Evolutionary conservation across 2,888 invertebrate species (phyloP), one percentile per base, ranked within the genome.

Genomic region (Scaptomyza parva): DNA sequence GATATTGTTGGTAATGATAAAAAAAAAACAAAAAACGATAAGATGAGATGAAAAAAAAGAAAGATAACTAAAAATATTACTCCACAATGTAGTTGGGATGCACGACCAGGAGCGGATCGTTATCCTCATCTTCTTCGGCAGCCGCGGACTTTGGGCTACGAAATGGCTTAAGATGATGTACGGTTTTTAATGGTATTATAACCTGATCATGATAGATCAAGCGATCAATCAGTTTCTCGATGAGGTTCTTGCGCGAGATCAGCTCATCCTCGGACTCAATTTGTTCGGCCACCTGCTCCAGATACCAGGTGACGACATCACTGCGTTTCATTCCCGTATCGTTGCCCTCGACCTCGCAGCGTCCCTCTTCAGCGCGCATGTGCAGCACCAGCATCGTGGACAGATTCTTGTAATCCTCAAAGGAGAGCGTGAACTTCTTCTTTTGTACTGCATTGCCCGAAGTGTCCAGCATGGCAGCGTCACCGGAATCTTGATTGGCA

Each of bases 41-140:
- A 64, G 8, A 67, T 65, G 64, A 47, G 55, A 59, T 71, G 53
- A 39, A 2, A 39, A 24, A 28, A 20, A 44, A 35, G 11, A 2
- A 14, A 8, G 9, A 9, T 14, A 44, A 1, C 3, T 2, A 1
- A 26, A 11, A n/a, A 6, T 9, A 5, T 63, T 91, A 92, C 75
- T 97, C 97, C 44, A 97, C 93, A 45, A 97, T 94, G 90, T 98
- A 99, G 92, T 99, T 98, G 0, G 99, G 99, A 93, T 99, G 99
- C 0, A 99, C 98, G 14, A 99, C 97, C 5, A 99, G 92, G 40
- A 97, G 91, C 0, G 98, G 97, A 61, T 94, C 94, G 0, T 85
- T 85, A 0, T 88, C 85, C 11, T 77, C 64, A 4, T 73, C 78
- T 12, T 89, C 89, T 0, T 74, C 78, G 0, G 47, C 63, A 0